Evolutionary conservation across 2,888 invertebrate genomes (phyloP), one percentile per base, ranked within the genome.

Genomic region (Cephus runcator): DNA sequence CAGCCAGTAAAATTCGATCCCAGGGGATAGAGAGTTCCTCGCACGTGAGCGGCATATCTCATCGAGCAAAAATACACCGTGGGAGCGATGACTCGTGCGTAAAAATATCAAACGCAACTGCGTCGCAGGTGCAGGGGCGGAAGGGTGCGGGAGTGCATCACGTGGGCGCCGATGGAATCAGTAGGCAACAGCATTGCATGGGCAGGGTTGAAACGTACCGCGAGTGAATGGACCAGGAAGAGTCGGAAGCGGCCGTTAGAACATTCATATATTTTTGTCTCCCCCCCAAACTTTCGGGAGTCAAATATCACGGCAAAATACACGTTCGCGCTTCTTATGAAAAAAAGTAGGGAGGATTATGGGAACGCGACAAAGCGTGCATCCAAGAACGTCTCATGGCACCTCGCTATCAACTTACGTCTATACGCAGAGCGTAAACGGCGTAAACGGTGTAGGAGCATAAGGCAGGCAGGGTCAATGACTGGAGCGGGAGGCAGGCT

Each of bases 31-130:
- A 23, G 23, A 56, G 56, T 56, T 23, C 76, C 69, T 34, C 35
- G 35, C 69, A 34, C 34, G 31, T 71, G 69, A 69, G 73, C 76
- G 40, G 68, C 76, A 73, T 76, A 76, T 76, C 78, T 79, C 69
- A 56, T 68, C 79, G 73, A 87, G 87, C 87, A 90, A 91, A 91
- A 91, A 91, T 91, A 91, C 88, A 88, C 87, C 90, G 90, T 90
- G 90, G 87, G 91, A 91, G 91, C 91, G 90, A 91, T 91, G 90
- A 91, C 91, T 91, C 88, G 88, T 81, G 88, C 85, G 88, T 90
- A 91, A 91, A 91, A 91, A 91, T 91, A 91, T 87, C 87, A 89
- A 90, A 88, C 90, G 90, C 90, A 90, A 87, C 85, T 80, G 85
- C 34, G 15, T 30, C 71, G 30, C 6, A 1, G 56, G 56, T 56